Conservation (phyloP, 2,797 vertebrate species). For the Fistularia commersonii region DNA sequence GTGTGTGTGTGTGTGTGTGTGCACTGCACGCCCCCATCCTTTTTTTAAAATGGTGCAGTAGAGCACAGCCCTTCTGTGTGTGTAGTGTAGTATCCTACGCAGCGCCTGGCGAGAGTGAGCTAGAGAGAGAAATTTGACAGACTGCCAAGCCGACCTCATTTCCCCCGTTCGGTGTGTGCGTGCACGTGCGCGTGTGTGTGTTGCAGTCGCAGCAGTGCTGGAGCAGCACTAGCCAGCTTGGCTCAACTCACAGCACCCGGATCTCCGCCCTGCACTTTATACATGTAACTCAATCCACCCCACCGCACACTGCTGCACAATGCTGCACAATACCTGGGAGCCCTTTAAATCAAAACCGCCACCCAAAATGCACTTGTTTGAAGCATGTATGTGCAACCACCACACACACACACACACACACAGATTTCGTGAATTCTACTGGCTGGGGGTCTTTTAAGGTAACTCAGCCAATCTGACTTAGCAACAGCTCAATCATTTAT, state of each 20-base stretch:
- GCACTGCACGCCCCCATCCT: conserved; percentile 30
- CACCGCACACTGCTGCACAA: conserved; percentile 18
- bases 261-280: conserved; percentile 66
- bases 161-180: conserved; percentile 44
- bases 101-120: conserved; percentile 45
- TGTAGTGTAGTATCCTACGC: conserved; percentile 58
- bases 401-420: conserved; percentile 5
- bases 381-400: background rate
- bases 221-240: conserved; percentile 55
- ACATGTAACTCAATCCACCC: conserved; percentile 64
- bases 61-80: conserved; percentile 51
- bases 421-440: background rate
- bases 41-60: conserved; percentile 59
- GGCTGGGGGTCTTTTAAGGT: conserved; percentile 20
- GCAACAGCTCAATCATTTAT: conserved; percentile 13
- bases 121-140: conserved; percentile 58
- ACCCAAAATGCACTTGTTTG: conserved; percentile 1
- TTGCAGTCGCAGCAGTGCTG: conserved; percentile 59
- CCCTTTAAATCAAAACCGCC: conserved; percentile 12
- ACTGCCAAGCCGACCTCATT: conserved; percentile 67
- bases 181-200: conserved; percentile 28
- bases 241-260: conserved; percentile 54
- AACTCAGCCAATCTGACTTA: conserved; percentile 16
- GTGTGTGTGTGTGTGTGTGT: conserved; percentile 13
- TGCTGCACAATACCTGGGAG: background rate